Evolutionary conservation across 2,797 vertebrate species (phyloP), one percentile per base, ranked within the genome.

Genomic region (Mormyrus hasselquistii): DNA sequence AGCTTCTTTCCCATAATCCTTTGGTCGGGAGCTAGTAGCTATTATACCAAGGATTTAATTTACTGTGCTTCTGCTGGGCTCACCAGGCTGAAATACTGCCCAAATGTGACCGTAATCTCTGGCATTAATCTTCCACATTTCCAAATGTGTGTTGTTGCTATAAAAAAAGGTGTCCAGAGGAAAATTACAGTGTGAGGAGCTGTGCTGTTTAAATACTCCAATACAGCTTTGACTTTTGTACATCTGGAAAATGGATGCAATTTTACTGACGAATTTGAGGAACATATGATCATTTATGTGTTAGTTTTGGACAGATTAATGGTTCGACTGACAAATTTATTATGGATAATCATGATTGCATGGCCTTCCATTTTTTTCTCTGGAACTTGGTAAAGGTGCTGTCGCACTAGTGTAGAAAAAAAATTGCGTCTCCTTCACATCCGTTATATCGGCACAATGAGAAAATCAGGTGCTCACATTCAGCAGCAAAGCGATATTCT

Each of bases 101-200:
- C 53, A 87, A 89, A 86, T 76, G 57, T 62, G 87, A 59, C 57
- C 8, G 29, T 87, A 83, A 89, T 90, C 69, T 87, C 88, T 53
- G 3, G 7, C 85, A 38, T 55, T 59, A 88, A 87, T 88, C 53
- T 86, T 52, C 49, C 25, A 14, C 3, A 4, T 55, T 88, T 88
- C 79, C 22, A 49, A 52, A 52, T 52, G 76, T 25, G 84, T 44
- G 65, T 69, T 73, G 53, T 86, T 73, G 84, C 50, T 87, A 84
- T 55, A 44, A 87, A 55, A 22, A 44, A 41, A 44, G 19, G 9
- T 16, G 10, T 69, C 9, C 47, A 38, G 47, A 84, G 22, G 59
- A 89, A 49, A 89, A 65, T 85, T 89, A 85, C 16, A 87, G 6
- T 73, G 59, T 53, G 59, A 87, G 22, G 25, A 73, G 86, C 38